These are phyloP conservation scores for Lagopus leucura DNA, from an alignment of 2,113 vertebrate species.

Conservation along the genomic window DNA sequence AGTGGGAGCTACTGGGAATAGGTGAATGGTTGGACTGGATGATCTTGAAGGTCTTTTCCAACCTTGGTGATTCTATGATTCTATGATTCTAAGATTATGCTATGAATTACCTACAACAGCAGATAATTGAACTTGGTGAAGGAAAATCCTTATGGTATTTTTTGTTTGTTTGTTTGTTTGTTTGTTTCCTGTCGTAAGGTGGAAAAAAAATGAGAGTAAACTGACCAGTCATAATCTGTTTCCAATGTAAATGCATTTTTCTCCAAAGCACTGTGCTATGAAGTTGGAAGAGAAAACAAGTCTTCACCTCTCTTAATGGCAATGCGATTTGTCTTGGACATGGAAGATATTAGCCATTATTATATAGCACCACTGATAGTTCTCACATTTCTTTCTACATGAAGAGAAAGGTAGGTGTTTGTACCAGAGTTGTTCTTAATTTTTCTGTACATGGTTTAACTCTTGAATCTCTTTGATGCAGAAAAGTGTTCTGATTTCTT, in stretches of 20 bases:
- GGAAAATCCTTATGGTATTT: fast-evolving
- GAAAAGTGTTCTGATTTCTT: background rate
- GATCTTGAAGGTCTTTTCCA: too few relatives aligned
- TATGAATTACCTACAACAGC: background rate
- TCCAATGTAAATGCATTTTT: background rate
- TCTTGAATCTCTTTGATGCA: background rate
- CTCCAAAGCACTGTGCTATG: background rate
- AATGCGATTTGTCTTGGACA: background rate
- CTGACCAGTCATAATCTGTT: background rate
- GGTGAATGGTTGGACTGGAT: too few relatives aligned
- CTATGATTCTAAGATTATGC: too few relatives aligned
- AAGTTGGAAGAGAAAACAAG: background rate
- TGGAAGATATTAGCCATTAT: background rate
- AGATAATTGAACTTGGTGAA: background rate
- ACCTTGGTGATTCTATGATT: too few relatives aligned
- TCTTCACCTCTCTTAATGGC: background rate
- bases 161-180: background rate
- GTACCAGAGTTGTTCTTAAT: background rate
- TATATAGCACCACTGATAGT: background rate
- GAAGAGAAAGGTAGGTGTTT: background rate
- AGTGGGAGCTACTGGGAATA: too few relatives aligned
- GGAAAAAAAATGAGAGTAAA: background rate
- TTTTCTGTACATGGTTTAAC: background rate
- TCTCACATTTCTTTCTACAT: background rate
- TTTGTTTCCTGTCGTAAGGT: background rate